Conservation (phyloP, 2,797 vertebrate species). For the Neoniphon sammara region DNA sequence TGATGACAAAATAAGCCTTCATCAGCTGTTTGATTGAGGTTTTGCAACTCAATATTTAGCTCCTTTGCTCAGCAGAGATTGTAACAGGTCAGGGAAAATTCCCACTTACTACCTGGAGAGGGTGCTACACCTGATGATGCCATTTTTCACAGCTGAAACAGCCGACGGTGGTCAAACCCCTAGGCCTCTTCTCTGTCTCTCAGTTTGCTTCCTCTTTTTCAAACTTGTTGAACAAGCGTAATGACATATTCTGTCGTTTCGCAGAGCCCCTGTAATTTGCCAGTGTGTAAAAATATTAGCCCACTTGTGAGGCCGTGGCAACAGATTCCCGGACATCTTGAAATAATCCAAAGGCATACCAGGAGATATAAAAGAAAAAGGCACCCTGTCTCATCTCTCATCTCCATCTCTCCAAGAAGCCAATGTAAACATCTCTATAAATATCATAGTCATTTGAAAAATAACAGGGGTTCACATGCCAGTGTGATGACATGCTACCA, state of each 20-base stretch:
- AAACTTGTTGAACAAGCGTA: conserved; percentile 9
- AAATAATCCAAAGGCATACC: conserved; percentile 27
- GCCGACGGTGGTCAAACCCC: neutral
- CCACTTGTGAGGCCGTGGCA: neutral
- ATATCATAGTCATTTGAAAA: conserved; percentile 13
- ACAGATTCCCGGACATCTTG: conserved; percentile 36
- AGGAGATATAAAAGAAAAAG: conserved; percentile 7
- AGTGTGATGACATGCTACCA: conserved; percentile 12
- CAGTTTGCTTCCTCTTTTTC: neutral
- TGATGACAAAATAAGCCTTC: neutral
- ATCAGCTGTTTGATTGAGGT: neutral
- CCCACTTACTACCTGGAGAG: neutral
- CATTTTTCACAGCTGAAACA: neutral
- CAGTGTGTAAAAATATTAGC: neutral
- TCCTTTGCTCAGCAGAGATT: neutral
- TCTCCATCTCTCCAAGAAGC: conserved; percentile 26
- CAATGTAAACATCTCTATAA: conserved; percentile 29
- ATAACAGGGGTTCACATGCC: conserved; percentile 7
- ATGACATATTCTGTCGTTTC: conserved; percentile 22
- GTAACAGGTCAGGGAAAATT: neutral
- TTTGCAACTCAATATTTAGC: neutral
- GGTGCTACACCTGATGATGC: neutral
- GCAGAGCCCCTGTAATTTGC: conserved; percentile 2
- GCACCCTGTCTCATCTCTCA: neutral
- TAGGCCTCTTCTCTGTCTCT: too few relatives aligned